These are phyloP conservation scores for Melolontha melolontha DNA, from an alignment of 2,888 invertebrate genomes.

Conservation along the genomic window DNA sequence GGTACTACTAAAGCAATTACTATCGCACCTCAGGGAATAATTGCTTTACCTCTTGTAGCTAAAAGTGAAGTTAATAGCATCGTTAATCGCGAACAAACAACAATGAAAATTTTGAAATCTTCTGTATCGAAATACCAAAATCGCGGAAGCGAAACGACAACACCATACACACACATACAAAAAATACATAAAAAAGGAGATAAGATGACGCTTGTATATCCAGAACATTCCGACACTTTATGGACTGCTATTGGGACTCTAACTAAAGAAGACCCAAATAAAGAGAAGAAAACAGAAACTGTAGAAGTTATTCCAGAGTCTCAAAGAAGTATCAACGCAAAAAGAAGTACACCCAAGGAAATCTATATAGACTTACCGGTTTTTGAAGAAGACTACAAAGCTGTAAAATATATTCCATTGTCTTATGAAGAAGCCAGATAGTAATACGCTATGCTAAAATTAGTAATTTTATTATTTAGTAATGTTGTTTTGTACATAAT, in stretches of 20 bases:
- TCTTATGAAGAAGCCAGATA: constrained; percentile 27
- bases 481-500: constrained; percentile 38
- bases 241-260: constrained; percentile 22
- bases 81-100: constrained; percentile 12
- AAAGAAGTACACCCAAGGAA: constrained; percentile 52
- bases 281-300: constrained; percentile 18
- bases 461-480: constrained; percentile 5
- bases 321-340: constrained; percentile 42
- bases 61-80: constrained; percentile 28
- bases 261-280: constrained; percentile 7
- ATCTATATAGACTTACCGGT: constrained; percentile 63
- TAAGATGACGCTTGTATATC: constrained; percentile 42
- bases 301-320: constrained; percentile 43
- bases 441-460: neutral
- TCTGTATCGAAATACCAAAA: constrained; percentile 6
- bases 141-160: constrained; percentile 49
- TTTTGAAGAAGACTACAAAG: constrained; percentile 57
- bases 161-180: constrained; percentile 61
- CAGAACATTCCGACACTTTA: constrained; percentile 38
- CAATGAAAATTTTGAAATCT: constrained; percentile 36
- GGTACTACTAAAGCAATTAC: constrained; percentile 6
- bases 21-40: neutral
- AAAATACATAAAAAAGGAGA: constrained; percentile 58
- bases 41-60: neutral
- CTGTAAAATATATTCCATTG: constrained; percentile 62